Base-by-base conservation (phyloP, 2,113 vertebrate genomes). In the Aleadryas rufinucha region DNA sequence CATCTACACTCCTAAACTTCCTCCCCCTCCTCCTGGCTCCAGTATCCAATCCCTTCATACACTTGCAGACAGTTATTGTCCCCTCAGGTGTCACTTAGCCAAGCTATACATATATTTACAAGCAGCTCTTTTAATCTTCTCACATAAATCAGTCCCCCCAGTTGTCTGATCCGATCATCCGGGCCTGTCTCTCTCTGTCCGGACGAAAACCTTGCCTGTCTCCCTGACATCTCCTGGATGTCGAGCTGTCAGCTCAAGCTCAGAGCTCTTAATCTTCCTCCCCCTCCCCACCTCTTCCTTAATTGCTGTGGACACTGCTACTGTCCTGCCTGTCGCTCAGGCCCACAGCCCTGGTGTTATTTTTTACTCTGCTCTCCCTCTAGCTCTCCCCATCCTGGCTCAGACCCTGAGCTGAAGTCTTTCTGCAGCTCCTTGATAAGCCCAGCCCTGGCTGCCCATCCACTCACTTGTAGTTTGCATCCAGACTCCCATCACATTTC, bases 41-140 rank as follows among this genome's bases (percentile, higher is more conserved):
- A 3, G 41, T 53, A 68, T 82, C 65, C 91, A 75, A 74, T 24
- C 72, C 83, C 80, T 89, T 92, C 92, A 52, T 81, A 68, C 33
- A 57, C 64, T 89, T 93, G 83, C 23, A 95, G 96, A 95, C 92
- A 95, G 83, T 95, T 94, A 96, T 84, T 95, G 96, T 84, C 92
- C 96, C 92, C 96, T 89, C 88, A 96, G 96, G 95, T 96, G 95
- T 87, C 95, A 96, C 95, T 97, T 96, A 96, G 85, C 69, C 76
- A 69, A 96, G 92, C 88, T 84, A 89, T 74, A 94, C 88, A 95
- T 60, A 88, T 19, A 96, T 93, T 96, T 96, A 97, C 96, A 97
- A 96, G 96, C 69, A 96, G 83, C 61, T 92, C 86, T 75, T 95
- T 82, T 96, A 96, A 95, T 96, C 96, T 96, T 74, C 83, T 92